Conservation (phyloP, 2,888 invertebrate species). For the Trissolcus japonicus region DNA sequence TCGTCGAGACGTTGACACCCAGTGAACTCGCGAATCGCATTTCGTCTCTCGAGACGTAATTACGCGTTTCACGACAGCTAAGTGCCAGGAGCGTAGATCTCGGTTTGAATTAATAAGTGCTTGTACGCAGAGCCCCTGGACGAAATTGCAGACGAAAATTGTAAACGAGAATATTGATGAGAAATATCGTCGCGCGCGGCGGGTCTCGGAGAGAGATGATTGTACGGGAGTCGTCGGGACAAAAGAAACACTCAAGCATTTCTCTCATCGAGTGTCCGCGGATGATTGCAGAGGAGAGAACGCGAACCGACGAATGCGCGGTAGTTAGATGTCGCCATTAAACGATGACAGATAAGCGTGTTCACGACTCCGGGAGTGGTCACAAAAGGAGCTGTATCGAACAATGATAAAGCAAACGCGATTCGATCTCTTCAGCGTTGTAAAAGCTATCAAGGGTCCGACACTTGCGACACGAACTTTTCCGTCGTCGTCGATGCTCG, state of each 20-base stretch:
- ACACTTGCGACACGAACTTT: too few relatives aligned
- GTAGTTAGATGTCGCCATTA: conserved; percentile 34
- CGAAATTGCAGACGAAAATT: conserved; percentile 42
- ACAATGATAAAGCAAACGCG: conserved; percentile 54
- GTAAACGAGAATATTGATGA: conserved; percentile 50
- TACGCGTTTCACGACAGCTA: conserved; percentile 54
- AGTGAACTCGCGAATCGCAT: conserved; percentile 48
- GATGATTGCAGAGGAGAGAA: too few relatives aligned
- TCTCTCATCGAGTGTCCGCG: neutral
- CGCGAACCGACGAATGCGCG: conserved; percentile 15
- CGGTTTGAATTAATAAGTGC: conserved; percentile 52
- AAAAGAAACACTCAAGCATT: conserved; percentile 1
- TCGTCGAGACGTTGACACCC: conserved; percentile 31
- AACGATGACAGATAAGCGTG: conserved; percentile 53
- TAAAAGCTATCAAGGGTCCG: conserved; percentile 53
- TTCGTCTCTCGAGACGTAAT: conserved; percentile 54
- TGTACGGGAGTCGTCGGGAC: too few relatives aligned
- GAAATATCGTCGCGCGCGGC: too few relatives aligned
- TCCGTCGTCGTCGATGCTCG: conserved; percentile 42
- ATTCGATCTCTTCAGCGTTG: conserved; percentile 43
- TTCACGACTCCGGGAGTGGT: conserved; percentile 49
- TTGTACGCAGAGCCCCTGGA: conserved; percentile 41
- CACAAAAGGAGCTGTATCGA: conserved; percentile 55
- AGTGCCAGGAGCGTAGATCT: conserved; percentile 35
- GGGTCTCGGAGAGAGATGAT: too few relatives aligned